Percentiles rank a stretch among this genome's conserved stretches.
Evolutionary conservation across 92 coral and sea anemone genomes (phyloP).

Genomic region (Meandrina meandrites): DNA sequence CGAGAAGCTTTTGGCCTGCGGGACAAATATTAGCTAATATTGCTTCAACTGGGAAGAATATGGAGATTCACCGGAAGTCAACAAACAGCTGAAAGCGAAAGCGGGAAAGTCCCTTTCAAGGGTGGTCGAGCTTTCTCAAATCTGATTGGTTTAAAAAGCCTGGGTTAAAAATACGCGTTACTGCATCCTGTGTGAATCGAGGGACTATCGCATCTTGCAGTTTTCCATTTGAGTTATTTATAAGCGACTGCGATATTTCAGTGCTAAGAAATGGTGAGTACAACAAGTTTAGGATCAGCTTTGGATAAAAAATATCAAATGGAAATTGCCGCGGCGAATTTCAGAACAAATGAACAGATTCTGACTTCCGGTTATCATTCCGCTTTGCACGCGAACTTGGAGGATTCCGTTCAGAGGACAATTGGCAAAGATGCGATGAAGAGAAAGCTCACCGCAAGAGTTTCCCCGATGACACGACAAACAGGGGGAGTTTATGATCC

Average conservation of each 20-base stretch:
- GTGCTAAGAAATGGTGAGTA: slow-evolving; percentile 2
- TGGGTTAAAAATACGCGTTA: slow-evolving; percentile 37
- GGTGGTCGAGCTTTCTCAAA: background rate
- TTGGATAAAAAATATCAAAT: slow-evolving; percentile 20
- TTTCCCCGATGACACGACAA: slow-evolving; percentile 80
- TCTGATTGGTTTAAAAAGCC: slow-evolving; percentile 31
- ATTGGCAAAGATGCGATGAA: slow-evolving; percentile 49
- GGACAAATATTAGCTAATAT: background rate
- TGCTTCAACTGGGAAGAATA: background rate
- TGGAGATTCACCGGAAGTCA: slow-evolving; percentile 16
- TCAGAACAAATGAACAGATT: slow-evolving; percentile 1
- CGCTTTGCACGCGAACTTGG: slow-evolving; percentile 23
- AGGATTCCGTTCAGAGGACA: slow-evolving; percentile 27
- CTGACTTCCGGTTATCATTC: slow-evolving; percentile 41
- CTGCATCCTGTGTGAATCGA: slow-evolving; percentile 19
- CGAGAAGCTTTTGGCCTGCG: background rate
- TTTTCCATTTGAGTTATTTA: background rate
- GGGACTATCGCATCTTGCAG: background rate
- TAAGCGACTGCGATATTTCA: slow-evolving; percentile 1
- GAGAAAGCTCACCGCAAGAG: slow-evolving; percentile 80
- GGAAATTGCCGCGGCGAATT: slow-evolving; percentile 24
- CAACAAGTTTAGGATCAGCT: slow-evolving; percentile 9
- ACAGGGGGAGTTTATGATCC: slow-evolving; percentile 1
- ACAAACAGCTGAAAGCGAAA: slow-evolving; percentile 21
- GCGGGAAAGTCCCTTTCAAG: slow-evolving; percentile 42